Evolutionary conservation across 2,888 invertebrate genomes (phyloP).

Genomic region (Sphinx pinastri): DNA sequence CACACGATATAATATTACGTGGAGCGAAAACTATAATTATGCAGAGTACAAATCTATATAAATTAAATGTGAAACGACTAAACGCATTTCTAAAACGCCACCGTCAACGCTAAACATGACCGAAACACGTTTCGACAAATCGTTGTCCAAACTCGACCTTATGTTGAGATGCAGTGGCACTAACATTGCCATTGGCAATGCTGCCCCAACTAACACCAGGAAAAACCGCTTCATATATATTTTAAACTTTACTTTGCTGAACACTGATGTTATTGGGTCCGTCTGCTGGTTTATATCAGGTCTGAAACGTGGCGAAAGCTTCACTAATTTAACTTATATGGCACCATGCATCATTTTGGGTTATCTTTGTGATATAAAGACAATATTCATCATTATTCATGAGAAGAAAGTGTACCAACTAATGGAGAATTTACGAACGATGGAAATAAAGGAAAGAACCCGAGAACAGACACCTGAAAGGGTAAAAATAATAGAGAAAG

Average conservation of each 20-base stretch:
- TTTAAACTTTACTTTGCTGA: slow-evolving; percentile 53
- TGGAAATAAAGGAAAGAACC: slow-evolving; percentile 44
- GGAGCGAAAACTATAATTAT: background rate
- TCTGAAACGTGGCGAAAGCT: slow-evolving; percentile 44
- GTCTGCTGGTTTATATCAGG: slow-evolving; percentile 51
- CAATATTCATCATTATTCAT: slow-evolving; percentile 41
- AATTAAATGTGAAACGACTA: background rate
- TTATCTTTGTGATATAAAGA: slow-evolving; percentile 45
- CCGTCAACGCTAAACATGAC: background rate
- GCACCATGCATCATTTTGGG: slow-evolving; percentile 53
- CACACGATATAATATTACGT: background rate
- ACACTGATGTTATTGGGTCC: slow-evolving; percentile 47
- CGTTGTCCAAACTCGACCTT: slow-evolving; percentile 42
- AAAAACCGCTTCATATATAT: slow-evolving; percentile 43
- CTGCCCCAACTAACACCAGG: background rate
- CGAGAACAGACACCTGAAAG: slow-evolving; percentile 35
- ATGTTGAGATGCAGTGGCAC: slow-evolving; percentile 31
- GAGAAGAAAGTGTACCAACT: slow-evolving; percentile 43
- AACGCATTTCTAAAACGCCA: background rate
- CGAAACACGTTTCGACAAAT: slow-evolving; percentile 38
- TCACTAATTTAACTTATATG: slow-evolving; percentile 50
- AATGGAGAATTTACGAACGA: slow-evolving; percentile 40
- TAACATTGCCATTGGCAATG: background rate
- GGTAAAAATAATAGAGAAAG: slow-evolving; percentile 44
- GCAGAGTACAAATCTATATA: background rate